These are phyloP conservation scores for Monochamus alternatus DNA, from an alignment of 2,888 invertebrate genomes.

Conservation along the genomic window DNA sequence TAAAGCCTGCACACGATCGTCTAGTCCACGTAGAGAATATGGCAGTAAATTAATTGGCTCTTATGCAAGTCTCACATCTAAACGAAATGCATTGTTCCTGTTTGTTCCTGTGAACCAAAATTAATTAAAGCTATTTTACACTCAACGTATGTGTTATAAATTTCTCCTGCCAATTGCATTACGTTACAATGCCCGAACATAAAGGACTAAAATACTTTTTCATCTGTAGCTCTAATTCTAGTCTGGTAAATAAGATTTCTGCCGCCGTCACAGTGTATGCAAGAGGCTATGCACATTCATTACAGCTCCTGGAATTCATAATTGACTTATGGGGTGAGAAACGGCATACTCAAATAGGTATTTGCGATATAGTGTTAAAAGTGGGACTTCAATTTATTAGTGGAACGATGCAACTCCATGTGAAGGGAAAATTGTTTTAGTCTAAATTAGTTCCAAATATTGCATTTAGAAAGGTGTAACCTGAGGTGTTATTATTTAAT, in stretches of 20 bases:
- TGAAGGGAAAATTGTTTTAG: too few species aligned
- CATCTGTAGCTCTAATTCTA: background rate
- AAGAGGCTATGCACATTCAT: background rate
- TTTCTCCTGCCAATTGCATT: background rate
- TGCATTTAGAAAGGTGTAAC: too few species aligned
- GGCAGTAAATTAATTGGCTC: background rate
- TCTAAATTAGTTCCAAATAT: too few species aligned
- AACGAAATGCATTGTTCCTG: background rate
- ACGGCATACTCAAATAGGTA: too few species aligned
- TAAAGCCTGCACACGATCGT: too few species aligned
- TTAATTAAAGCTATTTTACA: background rate
- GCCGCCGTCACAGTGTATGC: background rate
- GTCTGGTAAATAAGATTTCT: background rate
- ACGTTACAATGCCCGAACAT: background rate
- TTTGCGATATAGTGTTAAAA: too few species aligned
- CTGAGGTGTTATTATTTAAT: too few species aligned
- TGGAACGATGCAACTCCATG: too few species aligned
- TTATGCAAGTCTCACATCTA: background rate
- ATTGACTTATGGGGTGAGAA: background rate
- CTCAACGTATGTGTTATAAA: background rate
- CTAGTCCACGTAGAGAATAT: too few species aligned
- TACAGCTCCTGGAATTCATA: background rate
- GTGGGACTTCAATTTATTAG: too few species aligned
- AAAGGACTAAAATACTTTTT: background rate
- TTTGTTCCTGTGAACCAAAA: background rate